These are phyloP conservation scores for Heliopora coerulea DNA, from an alignment of 92 coral and sea anemone species.

Conservation along the genomic window DNA sequence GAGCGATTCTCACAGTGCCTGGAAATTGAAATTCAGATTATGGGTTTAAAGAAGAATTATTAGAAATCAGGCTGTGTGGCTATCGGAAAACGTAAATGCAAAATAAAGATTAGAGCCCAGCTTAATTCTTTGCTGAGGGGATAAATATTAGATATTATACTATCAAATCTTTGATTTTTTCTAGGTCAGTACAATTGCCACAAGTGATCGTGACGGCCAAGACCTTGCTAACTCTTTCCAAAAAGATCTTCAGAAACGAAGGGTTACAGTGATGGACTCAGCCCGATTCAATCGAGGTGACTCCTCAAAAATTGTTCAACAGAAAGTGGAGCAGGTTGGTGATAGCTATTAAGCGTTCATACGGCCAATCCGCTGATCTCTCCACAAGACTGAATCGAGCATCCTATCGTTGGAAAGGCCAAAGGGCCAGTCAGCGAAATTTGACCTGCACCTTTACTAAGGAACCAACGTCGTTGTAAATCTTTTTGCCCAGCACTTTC, in stretches of 20 bases:
- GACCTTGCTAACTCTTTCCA: constrained; percentile 77
- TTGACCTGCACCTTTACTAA: not conserved
- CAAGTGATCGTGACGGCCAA: constrained; percentile 72
- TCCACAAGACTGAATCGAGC: too few species aligned
- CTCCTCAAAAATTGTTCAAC: constrained; percentile 63
- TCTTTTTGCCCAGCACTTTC: not conserved
- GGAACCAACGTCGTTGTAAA: not conserved
- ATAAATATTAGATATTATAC: too few species aligned
- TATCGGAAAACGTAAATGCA: too few species aligned
- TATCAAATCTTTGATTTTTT: constrained; percentile 8
- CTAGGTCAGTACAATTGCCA: constrained; percentile 85
- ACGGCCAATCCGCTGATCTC: not conserved
- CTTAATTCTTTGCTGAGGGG: too few species aligned
- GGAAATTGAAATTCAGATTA: not conserved
- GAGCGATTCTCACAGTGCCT: not conserved
- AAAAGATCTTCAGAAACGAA: constrained; percentile 67
- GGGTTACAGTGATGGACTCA: constrained; percentile 79
- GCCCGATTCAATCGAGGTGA: constrained; percentile 69
- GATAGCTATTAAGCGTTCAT: not conserved
- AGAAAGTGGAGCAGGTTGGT: constrained; percentile 85
- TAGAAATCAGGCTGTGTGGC: too few species aligned
- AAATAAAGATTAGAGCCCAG: too few species aligned
- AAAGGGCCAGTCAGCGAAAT: too few species aligned
- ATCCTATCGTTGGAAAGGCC: too few species aligned
- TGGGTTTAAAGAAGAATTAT: too few species aligned